Conservation (phyloP, 2,888 invertebrate genomes). For the Dryomyza anilis region DNA sequence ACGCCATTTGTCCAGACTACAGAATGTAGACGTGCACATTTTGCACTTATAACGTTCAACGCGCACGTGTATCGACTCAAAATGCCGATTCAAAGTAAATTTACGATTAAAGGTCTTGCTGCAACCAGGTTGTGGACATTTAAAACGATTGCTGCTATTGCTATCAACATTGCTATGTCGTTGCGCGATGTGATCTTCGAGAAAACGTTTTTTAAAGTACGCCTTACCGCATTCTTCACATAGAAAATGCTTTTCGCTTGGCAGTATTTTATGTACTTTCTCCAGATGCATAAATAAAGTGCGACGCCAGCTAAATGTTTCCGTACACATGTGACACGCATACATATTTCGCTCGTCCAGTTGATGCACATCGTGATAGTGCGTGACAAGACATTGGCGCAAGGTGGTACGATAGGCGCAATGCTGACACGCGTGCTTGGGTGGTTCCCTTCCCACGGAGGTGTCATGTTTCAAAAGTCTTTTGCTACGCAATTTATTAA, state of each 20-base stretch:
- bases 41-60: neutral
- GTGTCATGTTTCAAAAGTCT: too few species aligned
- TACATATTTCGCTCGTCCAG: constrained; percentile 31
- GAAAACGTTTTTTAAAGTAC: constrained; percentile 20
- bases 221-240: constrained; percentile 29
- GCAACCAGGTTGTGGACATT: constrained; percentile 31
- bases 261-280: constrained; percentile 23
- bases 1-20: constrained; percentile 30
- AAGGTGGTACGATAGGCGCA: constrained; percentile 25
- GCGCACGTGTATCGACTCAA: constrained; percentile 15
- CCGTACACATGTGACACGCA: constrained; percentile 18
- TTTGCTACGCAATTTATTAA: too few species aligned
- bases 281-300: constrained; percentile 28
- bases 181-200: constrained; percentile 26
- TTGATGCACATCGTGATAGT: constrained; percentile 16
- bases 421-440: constrained; percentile 16
- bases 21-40: constrained; percentile 28
- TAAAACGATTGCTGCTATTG: constrained; percentile 24
- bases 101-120: constrained; percentile 28
- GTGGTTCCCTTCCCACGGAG: too few species aligned
- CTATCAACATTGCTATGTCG: too few species aligned
- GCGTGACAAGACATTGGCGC: constrained; percentile 24
- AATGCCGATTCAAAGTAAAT: constrained; percentile 28
- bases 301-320: constrained; percentile 30
- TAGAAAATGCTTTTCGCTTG: constrained; percentile 26